A percentile compares a stretch with the other conserved stretches of the same genome.
Evolutionary conservation across 1,140 invertebrate genomes (phyloP).

Genomic region (Caenorhabditis latens): DNA sequence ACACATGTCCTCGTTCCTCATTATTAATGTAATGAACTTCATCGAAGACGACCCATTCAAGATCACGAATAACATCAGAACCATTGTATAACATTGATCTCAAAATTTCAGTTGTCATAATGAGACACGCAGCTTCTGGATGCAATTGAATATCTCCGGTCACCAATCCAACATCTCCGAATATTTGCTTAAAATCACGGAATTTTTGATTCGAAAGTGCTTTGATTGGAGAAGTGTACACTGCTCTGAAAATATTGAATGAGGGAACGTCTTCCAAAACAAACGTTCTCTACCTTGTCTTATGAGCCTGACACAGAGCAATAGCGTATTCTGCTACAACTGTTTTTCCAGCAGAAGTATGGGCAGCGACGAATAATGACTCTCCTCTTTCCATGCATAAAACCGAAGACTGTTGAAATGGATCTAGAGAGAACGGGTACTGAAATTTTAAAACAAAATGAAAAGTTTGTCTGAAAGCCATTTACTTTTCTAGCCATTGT

Average conservation of each 20-base stretch:
- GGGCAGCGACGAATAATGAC: slow-evolving; percentile 97
- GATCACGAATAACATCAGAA: slow-evolving; percentile 91
- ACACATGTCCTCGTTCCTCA: slow-evolving; percentile 95
- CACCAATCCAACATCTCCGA: slow-evolving; percentile 90
- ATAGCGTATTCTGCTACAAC: slow-evolving; percentile 98
- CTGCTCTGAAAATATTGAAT: slow-evolving; percentile 82
- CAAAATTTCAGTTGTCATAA: slow-evolving; percentile 99
- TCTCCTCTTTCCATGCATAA: slow-evolving; percentile 91
- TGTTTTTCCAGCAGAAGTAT: slow-evolving; percentile 98
- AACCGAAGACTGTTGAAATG: slow-evolving; percentile 96
- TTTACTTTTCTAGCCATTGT: slow-evolving; percentile 60
- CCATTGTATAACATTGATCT: slow-evolving; percentile 95
- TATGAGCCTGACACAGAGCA: slow-evolving; percentile 90
- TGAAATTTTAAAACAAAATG: slow-evolving; percentile 66
- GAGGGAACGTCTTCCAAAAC: background rate
- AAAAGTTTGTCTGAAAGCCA: background rate
- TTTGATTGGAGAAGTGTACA: slow-evolving; percentile 99
- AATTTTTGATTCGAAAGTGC: slow-evolving; percentile 99
- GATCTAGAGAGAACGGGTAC: slow-evolving; percentile 94
- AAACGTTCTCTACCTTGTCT: slow-evolving; percentile 83
- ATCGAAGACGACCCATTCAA: slow-evolving; percentile 99
- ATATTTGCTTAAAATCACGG: slow-evolving; percentile 88
- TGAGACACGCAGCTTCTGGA: slow-evolving; percentile 90
- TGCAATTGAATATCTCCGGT: slow-evolving; percentile 98
- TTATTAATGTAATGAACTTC: slow-evolving; percentile 99